Conservation (phyloP, 2,797 vertebrate species). For the Pseudochaenichthys georgianus region DNA sequence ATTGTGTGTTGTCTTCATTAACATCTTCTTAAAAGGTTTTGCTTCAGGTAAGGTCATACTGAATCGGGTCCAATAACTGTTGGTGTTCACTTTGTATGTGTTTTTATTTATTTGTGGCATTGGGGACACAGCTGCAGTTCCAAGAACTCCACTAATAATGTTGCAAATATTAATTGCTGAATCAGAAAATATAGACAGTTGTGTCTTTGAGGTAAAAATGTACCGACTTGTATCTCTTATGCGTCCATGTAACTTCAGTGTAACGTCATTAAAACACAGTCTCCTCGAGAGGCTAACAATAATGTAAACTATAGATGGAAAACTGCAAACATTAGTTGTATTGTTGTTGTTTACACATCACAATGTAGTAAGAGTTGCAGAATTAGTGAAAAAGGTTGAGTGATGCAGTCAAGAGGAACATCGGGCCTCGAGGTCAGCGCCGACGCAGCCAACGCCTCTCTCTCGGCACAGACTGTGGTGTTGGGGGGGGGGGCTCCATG, state of each 20-base stretch:
- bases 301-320: background rate
- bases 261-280: background rate
- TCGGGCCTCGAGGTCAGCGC: background rate
- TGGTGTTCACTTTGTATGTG: background rate
- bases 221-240: background rate
- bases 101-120: background rate
- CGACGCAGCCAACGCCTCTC: constrained; percentile 12
- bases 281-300: background rate
- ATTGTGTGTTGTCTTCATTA: constrained; percentile 72
- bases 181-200: background rate
- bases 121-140: background rate
- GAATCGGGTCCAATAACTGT: background rate
- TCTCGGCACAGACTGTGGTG: background rate
- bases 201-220: background rate
- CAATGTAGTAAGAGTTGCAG: background rate
- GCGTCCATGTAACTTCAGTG: background rate
- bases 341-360: background rate
- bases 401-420: constrained; percentile 19
- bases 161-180: background rate
- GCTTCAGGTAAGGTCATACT: constrained; percentile 72
- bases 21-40: constrained; percentile 50
- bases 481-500: background rate
- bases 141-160: background rate
- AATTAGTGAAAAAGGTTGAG: constrained; percentile 3
- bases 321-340: constrained; percentile 5